phyloP scores from a whole-genome alignment of 2,797 vertebrate genomes.

The Rhabdophis nuchalis region DNA sequence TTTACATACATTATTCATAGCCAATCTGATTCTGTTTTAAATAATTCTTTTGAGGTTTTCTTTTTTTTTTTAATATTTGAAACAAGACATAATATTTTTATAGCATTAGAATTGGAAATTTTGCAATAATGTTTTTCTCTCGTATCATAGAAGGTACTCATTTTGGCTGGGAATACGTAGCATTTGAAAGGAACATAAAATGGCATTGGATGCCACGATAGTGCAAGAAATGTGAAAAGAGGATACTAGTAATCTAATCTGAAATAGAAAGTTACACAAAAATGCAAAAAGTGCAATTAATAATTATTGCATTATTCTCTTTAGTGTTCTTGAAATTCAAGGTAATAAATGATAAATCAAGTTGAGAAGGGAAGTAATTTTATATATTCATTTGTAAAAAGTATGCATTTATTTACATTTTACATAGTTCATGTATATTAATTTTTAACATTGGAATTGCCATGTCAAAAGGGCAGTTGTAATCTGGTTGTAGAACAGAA shows the following conservation, averaged over 20 bases:
- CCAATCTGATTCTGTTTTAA: neutral
- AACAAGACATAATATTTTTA: constrained; percentile 18
- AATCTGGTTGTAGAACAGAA: neutral
- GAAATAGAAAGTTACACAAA: neutral
- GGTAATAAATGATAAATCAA: constrained; percentile 19
- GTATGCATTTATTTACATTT: neutral
- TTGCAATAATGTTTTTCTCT: neutral
- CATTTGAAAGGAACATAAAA: neutral
- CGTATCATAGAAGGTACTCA: neutral
- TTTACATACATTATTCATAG: neutral
- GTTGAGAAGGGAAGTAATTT: neutral
- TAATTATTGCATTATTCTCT: neutral
- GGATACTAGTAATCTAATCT: neutral
- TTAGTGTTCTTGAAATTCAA: neutral
- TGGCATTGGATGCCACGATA: neutral
- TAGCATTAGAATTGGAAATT: constrained; percentile 13
- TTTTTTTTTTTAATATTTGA: neutral
- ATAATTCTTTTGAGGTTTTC: neutral
- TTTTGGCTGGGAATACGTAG: neutral
- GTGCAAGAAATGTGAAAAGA: neutral
- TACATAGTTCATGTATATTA: neutral
- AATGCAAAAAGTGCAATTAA: neutral
- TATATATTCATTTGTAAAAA: neutral
- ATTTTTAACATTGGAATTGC: neutral
- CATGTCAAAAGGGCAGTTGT: neutral